Evolutionary conservation across 2,797 vertebrate species (phyloP).

Genomic region (Enteromius paludinosus): DNA sequence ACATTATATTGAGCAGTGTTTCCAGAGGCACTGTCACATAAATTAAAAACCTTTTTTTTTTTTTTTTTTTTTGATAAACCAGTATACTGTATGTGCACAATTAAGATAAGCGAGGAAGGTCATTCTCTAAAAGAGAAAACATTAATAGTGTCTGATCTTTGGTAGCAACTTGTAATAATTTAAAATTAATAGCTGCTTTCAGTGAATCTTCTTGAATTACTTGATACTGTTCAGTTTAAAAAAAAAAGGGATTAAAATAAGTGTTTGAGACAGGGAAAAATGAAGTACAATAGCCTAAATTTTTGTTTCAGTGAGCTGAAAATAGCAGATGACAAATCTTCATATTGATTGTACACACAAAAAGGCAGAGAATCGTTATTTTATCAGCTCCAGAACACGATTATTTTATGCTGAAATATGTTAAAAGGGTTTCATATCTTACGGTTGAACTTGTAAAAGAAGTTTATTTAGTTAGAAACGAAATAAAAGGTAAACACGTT

Average conservation of each 20-base stretch:
- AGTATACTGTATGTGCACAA: neutral
- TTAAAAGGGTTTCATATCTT: conserved; percentile 15
- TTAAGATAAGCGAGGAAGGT: conserved; percentile 1
- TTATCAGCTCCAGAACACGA: conserved; percentile 39
- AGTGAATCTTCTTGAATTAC: neutral
- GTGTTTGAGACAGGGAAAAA: neutral
- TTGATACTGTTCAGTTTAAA: neutral
- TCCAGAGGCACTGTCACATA: conserved; percentile 4
- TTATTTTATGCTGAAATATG: conserved; percentile 51
- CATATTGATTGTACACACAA: neutral
- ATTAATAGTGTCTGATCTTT: conserved; percentile 36
- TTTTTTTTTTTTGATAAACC: neutral
- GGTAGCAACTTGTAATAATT: conserved; percentile 26
- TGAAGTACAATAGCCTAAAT: neutral
- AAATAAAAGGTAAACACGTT: neutral
- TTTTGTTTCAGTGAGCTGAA: neutral
- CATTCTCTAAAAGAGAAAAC: conserved; percentile 3
- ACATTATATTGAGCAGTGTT: conserved; percentile 16
- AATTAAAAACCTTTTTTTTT: conserved; percentile 1
- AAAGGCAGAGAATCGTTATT: conserved; percentile 48
- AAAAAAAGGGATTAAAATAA: neutral
- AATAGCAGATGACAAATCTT: neutral
- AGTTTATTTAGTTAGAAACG: conserved; percentile 1
- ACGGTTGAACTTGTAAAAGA: conserved; percentile 25
- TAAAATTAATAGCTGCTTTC: neutral